These are phyloP conservation scores for Plebejus melissa DNA, from an alignment of 2,888 invertebrate genomes.

Conservation along the genomic window DNA sequence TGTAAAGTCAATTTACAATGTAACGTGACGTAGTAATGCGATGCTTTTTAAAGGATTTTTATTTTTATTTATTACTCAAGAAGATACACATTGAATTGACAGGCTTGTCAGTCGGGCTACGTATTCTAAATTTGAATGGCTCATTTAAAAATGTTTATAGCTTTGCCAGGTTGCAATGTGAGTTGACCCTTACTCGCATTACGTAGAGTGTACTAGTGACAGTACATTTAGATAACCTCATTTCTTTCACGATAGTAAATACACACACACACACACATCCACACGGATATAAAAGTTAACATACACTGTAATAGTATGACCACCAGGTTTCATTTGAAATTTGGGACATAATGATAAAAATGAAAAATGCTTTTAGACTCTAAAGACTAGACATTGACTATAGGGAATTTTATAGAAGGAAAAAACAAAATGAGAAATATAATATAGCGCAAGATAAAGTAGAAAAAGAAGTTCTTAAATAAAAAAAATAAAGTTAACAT, in stretches of 20 bases:
- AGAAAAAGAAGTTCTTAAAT: no score
- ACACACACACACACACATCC: slow-evolving; percentile 45
- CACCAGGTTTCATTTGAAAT: slow-evolving; percentile 34
- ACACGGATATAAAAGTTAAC: slow-evolving; percentile 38
- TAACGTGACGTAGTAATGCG: no score
- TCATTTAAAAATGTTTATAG: background rate
- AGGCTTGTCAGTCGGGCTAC: background rate
- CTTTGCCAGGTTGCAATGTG: background rate
- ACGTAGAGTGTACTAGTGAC: slow-evolving; percentile 60
- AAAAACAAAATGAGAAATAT: background rate
- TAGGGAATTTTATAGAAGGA: background rate
- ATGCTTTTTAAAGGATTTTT: no score
- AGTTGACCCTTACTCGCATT: background rate
- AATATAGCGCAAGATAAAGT: no score
- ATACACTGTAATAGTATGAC: slow-evolving; percentile 38
- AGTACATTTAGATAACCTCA: slow-evolving; percentile 75
- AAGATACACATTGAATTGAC: background rate
- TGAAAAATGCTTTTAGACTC: background rate
- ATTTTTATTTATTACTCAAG: no score
- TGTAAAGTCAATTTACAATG: no score
- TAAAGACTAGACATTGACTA: background rate
- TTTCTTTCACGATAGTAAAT: slow-evolving; percentile 67
- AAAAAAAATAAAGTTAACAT: no score
- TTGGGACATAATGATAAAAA: background rate
- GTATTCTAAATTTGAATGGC: background rate